Conservation (phyloP, 2,888 invertebrate species). For the Apoda limacodes region DNA sequence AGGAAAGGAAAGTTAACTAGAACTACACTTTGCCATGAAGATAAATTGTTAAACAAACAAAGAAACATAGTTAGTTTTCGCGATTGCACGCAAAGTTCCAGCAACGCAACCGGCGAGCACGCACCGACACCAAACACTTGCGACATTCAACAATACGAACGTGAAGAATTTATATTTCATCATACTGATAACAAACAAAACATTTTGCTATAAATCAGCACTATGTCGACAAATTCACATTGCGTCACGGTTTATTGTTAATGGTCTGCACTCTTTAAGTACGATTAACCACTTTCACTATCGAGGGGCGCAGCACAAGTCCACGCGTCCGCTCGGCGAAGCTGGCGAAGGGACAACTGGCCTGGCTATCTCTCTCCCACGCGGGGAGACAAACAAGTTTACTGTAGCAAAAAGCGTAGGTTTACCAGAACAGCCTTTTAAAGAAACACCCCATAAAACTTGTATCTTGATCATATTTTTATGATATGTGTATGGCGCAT, state of each 20-base stretch:
- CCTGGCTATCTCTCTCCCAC: conserved; percentile 44
- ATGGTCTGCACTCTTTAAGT: conserved; percentile 25
- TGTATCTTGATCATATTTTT: no score
- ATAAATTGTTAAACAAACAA: no score
- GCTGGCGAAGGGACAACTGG: conserved; percentile 58
- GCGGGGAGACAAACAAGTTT: conserved; percentile 35
- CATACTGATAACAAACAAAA: not conserved
- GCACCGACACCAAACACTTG: conserved; percentile 20
- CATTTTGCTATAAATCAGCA: no score
- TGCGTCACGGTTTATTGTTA: conserved; percentile 24
- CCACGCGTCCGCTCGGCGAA: conserved; percentile 45
- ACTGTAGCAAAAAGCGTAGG: conserved; percentile 44
- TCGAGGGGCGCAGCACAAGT: conserved; percentile 23
- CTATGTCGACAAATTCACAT: conserved; percentile 9
- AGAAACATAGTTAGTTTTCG: no score
- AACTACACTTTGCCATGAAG: no score
- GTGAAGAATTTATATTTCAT: conserved; percentile 10
- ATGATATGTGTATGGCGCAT: no score
- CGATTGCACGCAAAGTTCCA: conserved; percentile 12
- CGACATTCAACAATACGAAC: conserved; percentile 25
- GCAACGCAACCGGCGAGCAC: conserved; percentile 28
- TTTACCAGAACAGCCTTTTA: conserved; percentile 54
- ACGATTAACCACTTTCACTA: conserved; percentile 54
- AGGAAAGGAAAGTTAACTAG: no score
- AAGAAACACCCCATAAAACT: conserved; percentile 38